Evolutionary conservation across 2,113 vertebrate species (phyloP).

Genomic region (Microcebus ravelobensis): DNA sequence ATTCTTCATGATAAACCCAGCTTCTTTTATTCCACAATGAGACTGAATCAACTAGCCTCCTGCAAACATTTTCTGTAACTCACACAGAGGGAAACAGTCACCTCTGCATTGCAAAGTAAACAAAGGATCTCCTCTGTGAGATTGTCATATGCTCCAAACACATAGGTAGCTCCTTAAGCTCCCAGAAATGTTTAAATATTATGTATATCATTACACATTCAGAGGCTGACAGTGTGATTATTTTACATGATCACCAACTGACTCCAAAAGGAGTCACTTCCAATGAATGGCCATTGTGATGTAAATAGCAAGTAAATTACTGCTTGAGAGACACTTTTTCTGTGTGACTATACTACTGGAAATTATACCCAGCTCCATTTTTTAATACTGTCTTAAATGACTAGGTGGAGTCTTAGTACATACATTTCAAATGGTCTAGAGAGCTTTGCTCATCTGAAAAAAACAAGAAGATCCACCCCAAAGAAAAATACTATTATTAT

Average conservation of each 20-base stretch:
- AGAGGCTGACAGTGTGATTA: neutral
- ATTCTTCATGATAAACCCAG: neutral
- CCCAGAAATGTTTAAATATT: neutral
- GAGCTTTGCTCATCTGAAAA: slow-evolving; percentile 27
- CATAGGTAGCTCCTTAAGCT: neutral
- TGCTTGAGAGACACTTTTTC: neutral
- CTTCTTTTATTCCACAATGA: neutral
- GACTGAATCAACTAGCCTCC: neutral
- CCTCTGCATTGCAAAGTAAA: neutral
- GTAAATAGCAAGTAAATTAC: neutral
- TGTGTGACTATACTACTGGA: neutral
- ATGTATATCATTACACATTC: neutral
- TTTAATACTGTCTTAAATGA: neutral
- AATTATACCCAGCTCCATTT: neutral
- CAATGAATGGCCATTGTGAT: neutral
- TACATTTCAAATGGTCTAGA: neutral
- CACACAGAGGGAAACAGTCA: neutral
- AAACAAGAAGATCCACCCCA: neutral
- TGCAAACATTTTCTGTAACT: neutral
- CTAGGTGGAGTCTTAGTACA: neutral
- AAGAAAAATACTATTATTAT: slow-evolving; percentile 9
- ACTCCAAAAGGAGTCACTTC: neutral
- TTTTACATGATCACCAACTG: neutral
- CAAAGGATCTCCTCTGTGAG: neutral
- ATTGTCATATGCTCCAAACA: neutral